These are phyloP conservation scores for Periphyllus acericola DNA, from an alignment of 2,888 invertebrate species.

Conservation along the genomic window DNA sequence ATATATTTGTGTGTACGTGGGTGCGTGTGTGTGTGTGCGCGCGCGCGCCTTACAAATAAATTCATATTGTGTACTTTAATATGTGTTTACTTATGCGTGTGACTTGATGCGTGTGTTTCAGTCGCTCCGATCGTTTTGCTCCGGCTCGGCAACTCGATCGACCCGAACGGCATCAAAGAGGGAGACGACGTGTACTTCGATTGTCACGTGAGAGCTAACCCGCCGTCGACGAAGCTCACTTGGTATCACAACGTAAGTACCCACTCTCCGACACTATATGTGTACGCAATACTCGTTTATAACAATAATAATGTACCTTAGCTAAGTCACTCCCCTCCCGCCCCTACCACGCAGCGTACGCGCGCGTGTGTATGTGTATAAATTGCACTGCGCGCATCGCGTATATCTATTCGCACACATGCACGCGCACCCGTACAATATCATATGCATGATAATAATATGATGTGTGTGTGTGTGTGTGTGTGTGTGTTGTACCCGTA, in stretches of 20 bases:
- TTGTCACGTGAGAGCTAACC: slow-evolving; percentile 90
- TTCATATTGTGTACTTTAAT: neutral
- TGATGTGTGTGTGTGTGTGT: too few relatives aligned
- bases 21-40: neutral
- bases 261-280: slow-evolving; percentile 65
- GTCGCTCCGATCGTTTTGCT: slow-evolving; percentile 87
- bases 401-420: too few relatives aligned
- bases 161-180: slow-evolving; percentile 89
- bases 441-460: too few relatives aligned
- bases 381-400: neutral
- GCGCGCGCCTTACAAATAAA: neutral
- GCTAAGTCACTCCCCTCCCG: too few relatives aligned
- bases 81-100: neutral
- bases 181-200: slow-evolving; percentile 93
- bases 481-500: too few relatives aligned
- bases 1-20: neutral
- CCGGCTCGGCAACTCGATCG: slow-evolving; percentile 83
- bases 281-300: too few relatives aligned
- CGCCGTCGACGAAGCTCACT: slow-evolving; percentile 82
- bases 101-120: slow-evolving; percentile 68
- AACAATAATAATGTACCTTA: too few relatives aligned
- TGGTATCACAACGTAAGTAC: slow-evolving; percentile 89
- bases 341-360: too few relatives aligned
- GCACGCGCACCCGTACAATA: too few relatives aligned
- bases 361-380: neutral